Evolutionary conservation across 2,113 vertebrate genomes (phyloP).

Genomic region (Polypterus senegalus): DNA sequence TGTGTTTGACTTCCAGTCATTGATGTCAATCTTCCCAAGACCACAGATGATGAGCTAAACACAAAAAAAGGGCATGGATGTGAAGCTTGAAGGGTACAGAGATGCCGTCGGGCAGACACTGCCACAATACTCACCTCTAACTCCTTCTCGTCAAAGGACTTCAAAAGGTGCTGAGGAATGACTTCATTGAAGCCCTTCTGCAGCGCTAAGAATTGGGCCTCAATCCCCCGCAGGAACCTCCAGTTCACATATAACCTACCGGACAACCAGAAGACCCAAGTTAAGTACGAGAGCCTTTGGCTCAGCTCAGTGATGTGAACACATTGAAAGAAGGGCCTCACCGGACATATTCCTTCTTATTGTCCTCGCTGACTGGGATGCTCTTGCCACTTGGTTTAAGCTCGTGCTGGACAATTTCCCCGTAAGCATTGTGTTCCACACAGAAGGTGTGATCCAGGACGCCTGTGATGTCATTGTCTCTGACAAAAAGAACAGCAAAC

Average conservation of each 20-base stretch:
- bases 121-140: slow-evolving; percentile 64
- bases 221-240: slow-evolving; percentile 95
- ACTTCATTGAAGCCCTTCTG: slow-evolving; percentile 98
- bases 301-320: too few species aligned
- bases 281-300: too few species aligned
- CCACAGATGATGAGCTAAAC: slow-evolving; percentile 89
- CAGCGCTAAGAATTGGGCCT: slow-evolving; percentile 92
- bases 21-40: slow-evolving; percentile 92
- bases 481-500: slow-evolving; percentile 25
- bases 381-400: slow-evolving; percentile 96
- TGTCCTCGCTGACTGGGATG: slow-evolving; percentile 86
- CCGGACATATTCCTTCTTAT: slow-evolving; percentile 95
- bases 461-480: slow-evolving; percentile 94
- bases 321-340: slow-evolving; percentile 20
- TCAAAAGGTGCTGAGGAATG: slow-evolving; percentile 93
- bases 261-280: not conserved
- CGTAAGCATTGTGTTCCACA: slow-evolving; percentile 93
- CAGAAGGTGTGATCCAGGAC: slow-evolving; percentile 97
- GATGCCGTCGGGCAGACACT: not conserved
- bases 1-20: slow-evolving; percentile 95
- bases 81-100: not conserved
- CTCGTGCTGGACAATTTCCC: slow-evolving; percentile 95
- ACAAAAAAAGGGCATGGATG: slow-evolving; percentile 1
- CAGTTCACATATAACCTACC: slow-evolving; percentile 91
- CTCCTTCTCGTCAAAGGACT: slow-evolving; percentile 97